Conservation (phyloP, 37 sponge, comb jelly and placozoan genomes). For the Corticium candelabrum region DNA sequence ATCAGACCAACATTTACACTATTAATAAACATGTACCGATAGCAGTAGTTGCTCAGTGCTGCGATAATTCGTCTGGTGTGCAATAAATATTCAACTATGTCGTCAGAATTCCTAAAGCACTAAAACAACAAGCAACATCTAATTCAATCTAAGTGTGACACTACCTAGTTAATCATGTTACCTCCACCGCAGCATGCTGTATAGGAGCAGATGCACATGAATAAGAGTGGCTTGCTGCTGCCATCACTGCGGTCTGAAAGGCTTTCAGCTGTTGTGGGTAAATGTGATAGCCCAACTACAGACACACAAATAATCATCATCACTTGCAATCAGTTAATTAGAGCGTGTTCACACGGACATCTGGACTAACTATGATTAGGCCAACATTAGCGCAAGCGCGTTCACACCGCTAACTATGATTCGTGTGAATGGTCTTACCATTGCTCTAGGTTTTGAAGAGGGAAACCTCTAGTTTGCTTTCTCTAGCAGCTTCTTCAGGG, state of each 20-base stretch:
- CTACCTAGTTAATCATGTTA: not conserved
- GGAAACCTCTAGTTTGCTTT: too few relatives aligned
- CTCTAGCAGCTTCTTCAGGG: too few relatives aligned
- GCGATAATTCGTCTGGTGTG: not conserved
- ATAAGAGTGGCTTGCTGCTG: slow-evolving; percentile 14
- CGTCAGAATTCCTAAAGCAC: not conserved
- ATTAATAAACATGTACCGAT: not conserved
- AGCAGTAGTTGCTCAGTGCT: not conserved
- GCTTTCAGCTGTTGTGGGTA: not conserved
- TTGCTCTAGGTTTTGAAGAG: too few relatives aligned
- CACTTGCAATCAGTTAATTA: not conserved
- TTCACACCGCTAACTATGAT: too few relatives aligned
- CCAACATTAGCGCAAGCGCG: too few relatives aligned
- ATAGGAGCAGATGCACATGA: slow-evolving; percentile 16
- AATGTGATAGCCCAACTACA: not conserved
- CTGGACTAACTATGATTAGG: too few relatives aligned
- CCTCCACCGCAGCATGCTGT: slow-evolving; percentile 12
- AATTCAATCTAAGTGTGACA: too few relatives aligned
- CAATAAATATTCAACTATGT: not conserved
- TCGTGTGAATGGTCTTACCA: slow-evolving; percentile 1
- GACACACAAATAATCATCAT: not conserved
- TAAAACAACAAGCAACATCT: too few relatives aligned
- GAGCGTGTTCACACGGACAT: too few relatives aligned
- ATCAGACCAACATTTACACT: too few relatives aligned
- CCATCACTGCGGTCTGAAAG: not conserved